Evolutionary conservation across 1,140 invertebrate species (phyloP).

Genomic region (Subanguina moxae): DNA sequence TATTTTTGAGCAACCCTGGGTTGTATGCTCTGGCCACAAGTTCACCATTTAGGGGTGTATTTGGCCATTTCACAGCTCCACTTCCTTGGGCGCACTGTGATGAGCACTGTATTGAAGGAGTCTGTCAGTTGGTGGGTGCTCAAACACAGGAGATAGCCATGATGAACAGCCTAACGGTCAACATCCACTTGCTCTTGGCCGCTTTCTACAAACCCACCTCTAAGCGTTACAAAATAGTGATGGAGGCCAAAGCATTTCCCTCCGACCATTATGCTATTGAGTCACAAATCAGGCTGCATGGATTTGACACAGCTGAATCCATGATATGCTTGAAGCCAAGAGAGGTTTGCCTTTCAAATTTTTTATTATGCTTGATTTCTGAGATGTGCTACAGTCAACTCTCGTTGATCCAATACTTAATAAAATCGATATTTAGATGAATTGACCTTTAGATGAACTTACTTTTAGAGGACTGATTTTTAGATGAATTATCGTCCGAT

Average conservation of each 20-base stretch:
- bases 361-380: no score
- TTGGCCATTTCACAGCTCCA: neutral
- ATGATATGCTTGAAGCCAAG: slow-evolving; percentile 64
- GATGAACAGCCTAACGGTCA: slow-evolving; percentile 63
- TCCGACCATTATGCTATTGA: slow-evolving; percentile 67
- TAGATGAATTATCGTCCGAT: no score
- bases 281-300: slow-evolving; percentile 65
- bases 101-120: neutral
- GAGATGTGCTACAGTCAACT: no score
- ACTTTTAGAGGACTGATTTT: no score
- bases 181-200: slow-evolving; percentile 60
- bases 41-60: neutral
- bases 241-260: slow-evolving; percentile 67
- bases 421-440: no score
- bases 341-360: slow-evolving; percentile 60
- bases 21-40: no score
- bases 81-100: neutral
- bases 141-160: slow-evolving; percentile 60
- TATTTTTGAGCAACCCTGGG: no score
- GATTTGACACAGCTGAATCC: slow-evolving; percentile 62
- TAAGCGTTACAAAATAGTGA: slow-evolving; percentile 65
- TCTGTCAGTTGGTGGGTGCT: slow-evolving; percentile 60
- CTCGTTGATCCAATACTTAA: no score
- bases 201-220: slow-evolving; percentile 66
- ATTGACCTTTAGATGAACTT: no score